Evolutionary conservation across 53 echinoderm and acorn worm species (phyloP).

Genomic region (Apostichopus leukothele): DNA sequence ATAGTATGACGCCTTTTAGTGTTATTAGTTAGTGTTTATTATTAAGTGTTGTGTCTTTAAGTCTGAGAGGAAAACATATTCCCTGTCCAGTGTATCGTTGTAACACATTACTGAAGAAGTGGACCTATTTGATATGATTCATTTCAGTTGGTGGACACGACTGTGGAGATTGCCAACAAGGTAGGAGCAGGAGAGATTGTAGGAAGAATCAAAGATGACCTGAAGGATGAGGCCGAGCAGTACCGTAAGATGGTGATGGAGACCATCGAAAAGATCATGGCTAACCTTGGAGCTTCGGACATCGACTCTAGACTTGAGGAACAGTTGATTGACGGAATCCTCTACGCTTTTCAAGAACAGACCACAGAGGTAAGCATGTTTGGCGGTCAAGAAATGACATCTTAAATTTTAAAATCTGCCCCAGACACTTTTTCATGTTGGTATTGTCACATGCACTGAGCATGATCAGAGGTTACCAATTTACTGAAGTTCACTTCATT

Average conservation of each 20-base stretch:
- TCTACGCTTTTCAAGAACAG: constrained; percentile 99
- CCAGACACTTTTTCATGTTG: too few species aligned
- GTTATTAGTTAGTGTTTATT: too few species aligned
- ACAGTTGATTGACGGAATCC: constrained; percentile 98
- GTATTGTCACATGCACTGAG: too few species aligned
- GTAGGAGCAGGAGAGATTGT: constrained; percentile 97
- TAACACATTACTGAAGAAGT: background rate
- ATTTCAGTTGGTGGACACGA: constrained; percentile 90
- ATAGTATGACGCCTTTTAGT: too few species aligned
- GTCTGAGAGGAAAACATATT: too few species aligned
- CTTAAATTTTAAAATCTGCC: too few species aligned
- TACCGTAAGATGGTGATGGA: constrained; percentile 99
- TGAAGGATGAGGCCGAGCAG: constrained; percentile 99
- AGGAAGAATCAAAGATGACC: constrained; percentile 89
- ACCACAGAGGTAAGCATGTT: constrained; percentile 85
- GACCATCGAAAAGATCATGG: constrained; percentile 99
- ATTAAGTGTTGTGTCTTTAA: too few species aligned
- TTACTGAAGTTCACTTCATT: too few species aligned
- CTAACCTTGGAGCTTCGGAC: constrained; percentile 94
- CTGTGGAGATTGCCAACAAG: constrained; percentile 98
- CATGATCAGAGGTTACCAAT: too few species aligned
- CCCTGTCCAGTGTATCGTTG: too few species aligned
- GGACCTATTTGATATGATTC: background rate
- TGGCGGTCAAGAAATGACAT: background rate
- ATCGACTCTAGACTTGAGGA: constrained; percentile 97